A percentile compares a stretch with the other conserved stretches of the same genome.
Evolutionary conservation across 2,797 vertebrate species (phyloP).

Genomic region (Mormyrops boulengeri): DNA sequence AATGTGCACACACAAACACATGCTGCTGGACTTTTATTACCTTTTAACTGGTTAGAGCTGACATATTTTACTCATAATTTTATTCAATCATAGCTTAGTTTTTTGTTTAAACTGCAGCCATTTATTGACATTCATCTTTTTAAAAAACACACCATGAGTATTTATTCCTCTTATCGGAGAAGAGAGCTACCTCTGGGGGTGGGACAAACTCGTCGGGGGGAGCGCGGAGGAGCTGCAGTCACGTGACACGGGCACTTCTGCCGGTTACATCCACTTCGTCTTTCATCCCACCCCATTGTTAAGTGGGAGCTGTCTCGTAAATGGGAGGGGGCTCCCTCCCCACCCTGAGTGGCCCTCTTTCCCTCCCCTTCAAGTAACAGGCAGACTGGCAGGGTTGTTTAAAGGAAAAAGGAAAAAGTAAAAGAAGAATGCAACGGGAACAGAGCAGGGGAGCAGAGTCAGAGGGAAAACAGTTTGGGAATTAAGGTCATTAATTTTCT

Average conservation of each 20-base stretch:
- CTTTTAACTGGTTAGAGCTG: background rate
- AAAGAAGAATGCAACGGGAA: constrained; percentile 75
- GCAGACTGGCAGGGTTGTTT: constrained; percentile 85
- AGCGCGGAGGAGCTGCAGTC: background rate
- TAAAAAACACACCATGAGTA: background rate
- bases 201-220: background rate
- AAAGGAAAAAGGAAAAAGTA: constrained; percentile 58
- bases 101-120: background rate
- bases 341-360: constrained; percentile 77
- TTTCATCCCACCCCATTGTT: constrained; percentile 95
- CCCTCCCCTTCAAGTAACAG: constrained; percentile 82
- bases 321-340: constrained; percentile 83
- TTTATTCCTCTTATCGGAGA: background rate
- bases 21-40: background rate
- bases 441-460: constrained; percentile 82
- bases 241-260: constrained; percentile 72
- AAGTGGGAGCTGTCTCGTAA: constrained; percentile 95
- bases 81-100: background rate
- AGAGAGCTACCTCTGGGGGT: background rate
- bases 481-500: constrained; percentile 99
- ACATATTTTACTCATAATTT: background rate
- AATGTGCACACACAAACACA: background rate
- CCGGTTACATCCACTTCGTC: constrained; percentile 95
- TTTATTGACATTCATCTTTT: background rate
- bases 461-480: constrained; percentile 99